Conservation (phyloP, 2,113 vertebrate genomes). For the Jacana jacana region DNA sequence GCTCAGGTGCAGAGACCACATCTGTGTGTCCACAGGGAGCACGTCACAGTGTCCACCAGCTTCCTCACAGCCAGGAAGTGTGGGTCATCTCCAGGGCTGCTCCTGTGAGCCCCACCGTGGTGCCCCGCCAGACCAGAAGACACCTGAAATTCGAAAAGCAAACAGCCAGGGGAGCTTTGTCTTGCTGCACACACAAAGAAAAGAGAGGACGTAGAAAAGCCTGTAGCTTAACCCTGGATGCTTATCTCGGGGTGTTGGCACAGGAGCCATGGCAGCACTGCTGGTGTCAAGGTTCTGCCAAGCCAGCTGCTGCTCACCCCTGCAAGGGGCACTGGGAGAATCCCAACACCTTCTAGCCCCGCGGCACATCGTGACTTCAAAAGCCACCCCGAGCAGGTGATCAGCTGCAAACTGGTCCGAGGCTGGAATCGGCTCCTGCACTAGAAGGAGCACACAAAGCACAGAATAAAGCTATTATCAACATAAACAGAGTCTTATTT, state of each 20-base stretch:
- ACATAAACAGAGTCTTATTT: neutral
- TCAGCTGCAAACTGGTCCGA: neutral
- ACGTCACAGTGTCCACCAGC: neutral
- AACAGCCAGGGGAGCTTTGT: neutral
- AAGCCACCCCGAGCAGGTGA: neutral
- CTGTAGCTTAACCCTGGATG: neutral
- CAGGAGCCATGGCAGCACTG: neutral
- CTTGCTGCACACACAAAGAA: neutral
- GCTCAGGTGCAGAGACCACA: neutral
- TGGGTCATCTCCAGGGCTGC: neutral
- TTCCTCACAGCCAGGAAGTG: neutral
- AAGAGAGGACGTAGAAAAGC: neutral
- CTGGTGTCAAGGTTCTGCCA: neutral
- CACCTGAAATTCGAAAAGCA: neutral
- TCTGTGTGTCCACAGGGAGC: neutral
- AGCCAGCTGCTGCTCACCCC: neutral
- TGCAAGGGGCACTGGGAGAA: neutral
- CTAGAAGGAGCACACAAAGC: neutral
- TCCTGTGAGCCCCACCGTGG: neutral
- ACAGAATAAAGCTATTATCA: neutral
- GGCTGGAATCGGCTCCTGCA: neutral
- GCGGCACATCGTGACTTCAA: neutral
- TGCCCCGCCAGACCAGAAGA: neutral
- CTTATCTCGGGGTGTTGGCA: neutral
- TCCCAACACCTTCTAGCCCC: neutral